Percentiles rank a stretch among this genome's conserved stretches.
phyloP scores from a whole-genome alignment of 1,140 invertebrate genomes.

The Cotesia typhae region DNA sequence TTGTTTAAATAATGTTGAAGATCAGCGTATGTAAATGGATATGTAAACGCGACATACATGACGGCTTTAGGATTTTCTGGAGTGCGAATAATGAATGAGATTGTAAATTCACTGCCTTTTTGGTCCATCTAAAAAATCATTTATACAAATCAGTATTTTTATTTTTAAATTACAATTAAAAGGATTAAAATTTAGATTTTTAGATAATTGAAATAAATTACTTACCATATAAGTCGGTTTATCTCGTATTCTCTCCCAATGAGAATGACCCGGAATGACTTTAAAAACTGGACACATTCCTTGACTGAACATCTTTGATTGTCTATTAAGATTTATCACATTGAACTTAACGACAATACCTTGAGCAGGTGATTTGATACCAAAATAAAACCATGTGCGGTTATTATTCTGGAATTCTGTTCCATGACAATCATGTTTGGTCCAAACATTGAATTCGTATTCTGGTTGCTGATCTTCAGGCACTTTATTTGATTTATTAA shows the following conservation, averaged over 20 bases:
- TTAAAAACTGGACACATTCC: slow-evolving; percentile 87
- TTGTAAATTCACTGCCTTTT: slow-evolving; percentile 70
- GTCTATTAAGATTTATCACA: slow-evolving; percentile 87
- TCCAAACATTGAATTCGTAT: slow-evolving; percentile 91
- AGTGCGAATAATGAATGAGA: slow-evolving; percentile 82
- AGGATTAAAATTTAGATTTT: too few species aligned
- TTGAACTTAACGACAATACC: slow-evolving; percentile 78
- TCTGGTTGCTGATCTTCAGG: slow-evolving; percentile 67
- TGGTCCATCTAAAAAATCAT: slow-evolving; percentile 69
- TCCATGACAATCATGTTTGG: slow-evolving; percentile 86
- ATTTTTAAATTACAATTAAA: slow-evolving; percentile 31
- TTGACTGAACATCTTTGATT: slow-evolving; percentile 90
- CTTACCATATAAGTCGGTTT: slow-evolving; percentile 72
- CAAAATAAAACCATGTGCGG: slow-evolving; percentile 94
- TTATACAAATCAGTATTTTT: slow-evolving; percentile 26
- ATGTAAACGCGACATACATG: slow-evolving; percentile 92
- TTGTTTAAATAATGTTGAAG: slow-evolving; percentile 73
- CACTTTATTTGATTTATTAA: slow-evolving; percentile 49
- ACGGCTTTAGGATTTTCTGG: slow-evolving; percentile 77
- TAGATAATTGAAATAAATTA: neutral
- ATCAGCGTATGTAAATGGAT: slow-evolving; percentile 87
- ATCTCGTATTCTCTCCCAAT: slow-evolving; percentile 84
- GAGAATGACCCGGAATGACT: slow-evolving; percentile 73
- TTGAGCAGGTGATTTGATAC: slow-evolving; percentile 71
- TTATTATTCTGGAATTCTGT: slow-evolving; percentile 91